These are phyloP conservation scores for Xyrichtys novacula DNA, from an alignment of 2,797 vertebrate genomes.

Conservation along the genomic window DNA sequence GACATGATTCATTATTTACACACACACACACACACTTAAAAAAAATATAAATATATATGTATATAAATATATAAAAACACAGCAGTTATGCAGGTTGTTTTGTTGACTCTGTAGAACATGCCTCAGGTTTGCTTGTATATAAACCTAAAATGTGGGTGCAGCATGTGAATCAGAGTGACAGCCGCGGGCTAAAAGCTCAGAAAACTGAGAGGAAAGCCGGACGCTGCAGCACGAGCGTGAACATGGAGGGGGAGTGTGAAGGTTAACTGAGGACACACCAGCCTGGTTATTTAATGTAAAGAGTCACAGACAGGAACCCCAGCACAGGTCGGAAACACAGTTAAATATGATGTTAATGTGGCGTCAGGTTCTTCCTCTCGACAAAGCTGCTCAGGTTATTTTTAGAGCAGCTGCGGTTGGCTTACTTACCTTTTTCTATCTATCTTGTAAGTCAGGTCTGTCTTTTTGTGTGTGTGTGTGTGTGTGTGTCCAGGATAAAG, in stretches of 20 bases:
- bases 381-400: constrained; percentile 30
- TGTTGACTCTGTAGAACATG: too few species aligned
- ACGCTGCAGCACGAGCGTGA: constrained; percentile 1
- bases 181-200: constrained; percentile 12
- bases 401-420: constrained; percentile 22
- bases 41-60: too few species aligned
- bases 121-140: neutral
- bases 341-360: constrained; percentile 9
- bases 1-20: too few species aligned
- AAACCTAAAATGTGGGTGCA: constrained; percentile 4
- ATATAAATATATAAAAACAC: too few species aligned
- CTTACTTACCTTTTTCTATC: constrained; percentile 30
- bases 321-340: constrained; percentile 18
- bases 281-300: constrained; percentile 9
- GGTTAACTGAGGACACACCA: constrained; percentile 31
- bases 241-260: neutral
- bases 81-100: too few species aligned
- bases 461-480: constrained; percentile 2
- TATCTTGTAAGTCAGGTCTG: constrained; percentile 13
- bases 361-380: constrained; percentile 1
- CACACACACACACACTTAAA: too few species aligned
- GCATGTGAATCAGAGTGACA: neutral
- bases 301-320: constrained; percentile 3
- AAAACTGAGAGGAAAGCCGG: constrained; percentile 2
- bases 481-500: constrained; percentile 31